Evolutionary conservation across 2,797 vertebrate genomes (phyloP).

Genomic region (Telmatherina bonti): DNA sequence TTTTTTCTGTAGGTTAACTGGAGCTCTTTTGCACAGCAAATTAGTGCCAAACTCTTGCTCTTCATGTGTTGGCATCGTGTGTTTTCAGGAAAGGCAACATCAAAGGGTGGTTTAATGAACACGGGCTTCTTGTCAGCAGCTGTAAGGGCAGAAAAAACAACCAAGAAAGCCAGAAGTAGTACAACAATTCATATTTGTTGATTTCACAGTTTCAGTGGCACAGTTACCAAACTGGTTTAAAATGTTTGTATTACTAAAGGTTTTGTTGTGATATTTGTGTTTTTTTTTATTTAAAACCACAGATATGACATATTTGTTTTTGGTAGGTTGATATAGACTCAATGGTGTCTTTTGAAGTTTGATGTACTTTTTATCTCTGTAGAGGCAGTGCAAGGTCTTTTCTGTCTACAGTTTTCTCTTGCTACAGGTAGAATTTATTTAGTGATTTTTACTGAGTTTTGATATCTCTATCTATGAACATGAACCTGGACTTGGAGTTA

Average conservation of each 20-base stretch:
- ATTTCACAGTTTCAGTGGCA: background rate
- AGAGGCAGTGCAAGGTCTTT: background rate
- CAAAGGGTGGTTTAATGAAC: constrained; percentile 32
- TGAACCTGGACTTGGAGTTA: too few relatives aligned
- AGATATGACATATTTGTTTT: too few relatives aligned
- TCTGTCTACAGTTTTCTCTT: background rate
- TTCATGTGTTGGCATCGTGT: constrained; percentile 18
- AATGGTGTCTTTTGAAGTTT: too few relatives aligned
- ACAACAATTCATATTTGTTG: constrained; percentile 5
- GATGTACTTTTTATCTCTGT: background rate
- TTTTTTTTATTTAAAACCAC: too few relatives aligned
- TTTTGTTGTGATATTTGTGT: background rate
- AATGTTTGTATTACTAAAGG: background rate
- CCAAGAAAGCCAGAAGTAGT: constrained; percentile 5
- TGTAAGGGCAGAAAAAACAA: background rate
- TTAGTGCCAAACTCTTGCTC: constrained; percentile 8
- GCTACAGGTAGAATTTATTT: background rate
- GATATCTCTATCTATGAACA: background rate
- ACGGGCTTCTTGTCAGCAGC: constrained; percentile 16
- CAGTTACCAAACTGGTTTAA: background rate
- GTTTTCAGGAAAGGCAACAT: constrained; percentile 35
- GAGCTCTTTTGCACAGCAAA: constrained; percentile 16
- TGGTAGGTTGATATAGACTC: too few relatives aligned
- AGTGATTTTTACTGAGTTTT: background rate
- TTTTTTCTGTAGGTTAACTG: constrained; percentile 5